Evolutionary conservation across 2,888 invertebrate genomes (phyloP).

Genomic region (Abscondita cerata): DNA sequence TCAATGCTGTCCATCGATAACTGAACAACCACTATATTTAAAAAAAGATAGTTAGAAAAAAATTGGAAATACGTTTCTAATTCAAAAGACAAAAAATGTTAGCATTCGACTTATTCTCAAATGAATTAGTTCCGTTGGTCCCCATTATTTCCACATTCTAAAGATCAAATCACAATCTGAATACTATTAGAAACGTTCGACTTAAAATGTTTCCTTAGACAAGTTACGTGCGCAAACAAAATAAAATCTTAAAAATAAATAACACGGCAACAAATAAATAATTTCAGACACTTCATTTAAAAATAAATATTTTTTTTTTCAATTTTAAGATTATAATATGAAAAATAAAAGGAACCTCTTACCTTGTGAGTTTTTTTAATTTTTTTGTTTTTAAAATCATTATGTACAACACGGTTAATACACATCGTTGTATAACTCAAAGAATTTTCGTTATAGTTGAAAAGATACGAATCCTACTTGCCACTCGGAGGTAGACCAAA

Average conservation of each 20-base stretch:
- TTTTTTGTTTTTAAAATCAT: background rate
- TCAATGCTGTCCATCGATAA: too few species aligned
- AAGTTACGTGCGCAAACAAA: background rate
- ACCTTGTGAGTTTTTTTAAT: slow-evolving; percentile 37
- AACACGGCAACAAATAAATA: slow-evolving; percentile 21
- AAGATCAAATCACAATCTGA: too few species aligned
- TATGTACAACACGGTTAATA: slow-evolving; percentile 36
- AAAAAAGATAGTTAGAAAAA: too few species aligned
- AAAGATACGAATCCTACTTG: slow-evolving; percentile 35
- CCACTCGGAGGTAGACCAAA: slow-evolving; percentile 52
- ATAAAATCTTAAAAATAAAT: slow-evolving; percentile 5
- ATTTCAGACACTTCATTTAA: slow-evolving; percentile 2
- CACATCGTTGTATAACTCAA: slow-evolving; percentile 41
- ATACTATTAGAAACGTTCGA: too few species aligned
- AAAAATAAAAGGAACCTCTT: slow-evolving; percentile 45
- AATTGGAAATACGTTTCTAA: too few species aligned
- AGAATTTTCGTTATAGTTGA: slow-evolving; percentile 19
- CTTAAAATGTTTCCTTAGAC: slow-evolving; percentile 1
- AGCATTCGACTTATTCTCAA: too few species aligned
- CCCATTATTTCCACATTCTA: too few species aligned
- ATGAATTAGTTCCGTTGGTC: too few species aligned
- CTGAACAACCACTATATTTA: too few species aligned
- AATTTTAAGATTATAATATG: slow-evolving; percentile 20
- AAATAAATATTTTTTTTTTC: background rate
- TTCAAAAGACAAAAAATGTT: too few species aligned